A percentile compares a stretch with the other conserved stretches of the same genome.
Evolutionary conservation across 2,888 invertebrate species (phyloP).

Genomic region (Polymixis flavicincta): DNA sequence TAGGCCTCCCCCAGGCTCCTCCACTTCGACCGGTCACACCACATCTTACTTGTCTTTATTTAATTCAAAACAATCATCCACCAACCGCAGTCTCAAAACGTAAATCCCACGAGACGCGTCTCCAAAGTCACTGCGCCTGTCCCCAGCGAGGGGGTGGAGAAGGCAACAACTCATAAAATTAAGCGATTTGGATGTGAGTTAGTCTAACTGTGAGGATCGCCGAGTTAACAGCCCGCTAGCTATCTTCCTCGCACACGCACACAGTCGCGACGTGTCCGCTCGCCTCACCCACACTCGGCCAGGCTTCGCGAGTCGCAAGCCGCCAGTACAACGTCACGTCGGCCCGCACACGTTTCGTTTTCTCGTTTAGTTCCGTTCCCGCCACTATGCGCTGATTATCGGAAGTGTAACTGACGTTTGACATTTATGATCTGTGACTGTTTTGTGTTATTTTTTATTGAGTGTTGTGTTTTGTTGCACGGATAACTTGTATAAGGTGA

Average conservation of each 20-base stretch:
- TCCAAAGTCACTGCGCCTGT: conserved; percentile 79
- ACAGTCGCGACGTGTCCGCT: conserved; percentile 65
- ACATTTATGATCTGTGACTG: conserved; percentile 67
- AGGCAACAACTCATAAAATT: conserved; percentile 91
- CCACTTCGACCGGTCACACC: no score
- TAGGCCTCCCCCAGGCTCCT: no score
- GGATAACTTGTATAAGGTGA: conserved; percentile 63
- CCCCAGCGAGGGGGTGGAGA: conserved; percentile 88
- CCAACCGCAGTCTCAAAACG: conserved; percentile 36
- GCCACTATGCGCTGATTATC: conserved; percentile 66
- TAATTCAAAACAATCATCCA: conserved; percentile 39
- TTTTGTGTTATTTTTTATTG: conserved; percentile 63
- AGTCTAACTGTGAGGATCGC: conserved; percentile 90
- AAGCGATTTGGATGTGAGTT: conserved; percentile 91
- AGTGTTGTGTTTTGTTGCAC: conserved; percentile 61
- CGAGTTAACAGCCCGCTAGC: conserved; percentile 87
- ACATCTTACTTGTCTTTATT: conserved; percentile 16
- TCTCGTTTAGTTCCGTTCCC: conserved; percentile 64
- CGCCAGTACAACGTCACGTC: conserved; percentile 68
- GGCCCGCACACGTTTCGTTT: conserved; percentile 63
- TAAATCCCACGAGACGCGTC: conserved; percentile 62
- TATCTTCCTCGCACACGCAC: conserved; percentile 81
- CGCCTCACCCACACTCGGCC: conserved; percentile 52
- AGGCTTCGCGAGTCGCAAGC: conserved; percentile 43
- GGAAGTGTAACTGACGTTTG: conserved; percentile 71